phyloP scores from a whole-genome alignment of 2,888 invertebrate species.

The Hypena proboscidalis region DNA sequence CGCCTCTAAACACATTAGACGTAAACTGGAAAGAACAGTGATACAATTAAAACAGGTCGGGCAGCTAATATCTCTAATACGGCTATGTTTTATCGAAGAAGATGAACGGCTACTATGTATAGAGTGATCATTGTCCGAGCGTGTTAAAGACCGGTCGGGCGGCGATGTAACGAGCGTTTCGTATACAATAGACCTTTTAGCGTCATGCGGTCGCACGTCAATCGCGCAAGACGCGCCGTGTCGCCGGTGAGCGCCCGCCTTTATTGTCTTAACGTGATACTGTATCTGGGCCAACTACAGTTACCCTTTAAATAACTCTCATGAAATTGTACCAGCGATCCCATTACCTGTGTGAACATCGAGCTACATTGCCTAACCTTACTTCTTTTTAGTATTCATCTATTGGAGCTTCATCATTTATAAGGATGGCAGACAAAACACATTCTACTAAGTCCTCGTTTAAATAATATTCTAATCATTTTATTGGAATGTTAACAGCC shows the following conservation, averaged over 20 bases:
- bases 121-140: constrained; percentile 80
- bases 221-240: constrained; percentile 64
- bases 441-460: too few relatives aligned
- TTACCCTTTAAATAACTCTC: constrained; percentile 37
- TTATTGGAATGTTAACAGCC: constrained; percentile 15
- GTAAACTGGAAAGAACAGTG: constrained; percentile 30
- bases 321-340: constrained; percentile 27
- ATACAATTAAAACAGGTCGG: constrained; percentile 48
- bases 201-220: constrained; percentile 81
- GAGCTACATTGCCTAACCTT: background rate
- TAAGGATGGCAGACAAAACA: background rate
- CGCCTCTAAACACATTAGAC: constrained; percentile 26
- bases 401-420: background rate
- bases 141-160: constrained; percentile 83
- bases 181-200: constrained; percentile 86
- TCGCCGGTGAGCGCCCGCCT: constrained; percentile 63
- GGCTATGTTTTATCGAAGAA: constrained; percentile 50
- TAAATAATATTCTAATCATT: too few relatives aligned
- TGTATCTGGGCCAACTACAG: constrained; percentile 28
- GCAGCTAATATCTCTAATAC: constrained; percentile 50
- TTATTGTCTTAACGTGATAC: constrained; percentile 58
- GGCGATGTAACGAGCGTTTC: constrained; percentile 78
- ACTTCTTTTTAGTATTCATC: background rate
- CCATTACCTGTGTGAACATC: background rate
- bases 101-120: constrained; percentile 75